These are phyloP conservation scores for Drosophila pegasa DNA, from an alignment of 2,888 invertebrate genomes.

Conservation along the genomic window DNA sequence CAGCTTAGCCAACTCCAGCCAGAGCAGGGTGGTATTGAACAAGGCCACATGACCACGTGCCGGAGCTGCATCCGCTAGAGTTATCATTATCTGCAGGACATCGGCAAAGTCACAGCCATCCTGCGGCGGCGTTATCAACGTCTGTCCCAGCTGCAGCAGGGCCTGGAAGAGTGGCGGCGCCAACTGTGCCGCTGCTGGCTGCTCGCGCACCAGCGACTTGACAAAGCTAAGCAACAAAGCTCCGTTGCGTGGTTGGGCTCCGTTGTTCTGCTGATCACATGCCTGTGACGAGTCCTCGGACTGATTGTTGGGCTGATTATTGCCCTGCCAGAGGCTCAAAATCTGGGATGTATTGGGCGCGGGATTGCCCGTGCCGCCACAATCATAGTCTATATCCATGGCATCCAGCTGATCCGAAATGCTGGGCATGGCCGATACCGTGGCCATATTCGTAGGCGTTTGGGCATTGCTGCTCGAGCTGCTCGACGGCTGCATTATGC, in stretches of 20 bases:
- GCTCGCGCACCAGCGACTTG: slow-evolving; percentile 90
- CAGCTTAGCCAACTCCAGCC: slow-evolving; percentile 90
- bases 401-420: slow-evolving; percentile 84
- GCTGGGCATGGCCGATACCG: slow-evolving; percentile 84
- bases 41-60: slow-evolving; percentile 90
- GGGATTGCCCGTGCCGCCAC: slow-evolving; percentile 64
- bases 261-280: slow-evolving; percentile 70
- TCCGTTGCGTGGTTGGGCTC: slow-evolving; percentile 87
- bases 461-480: slow-evolving; percentile 86
- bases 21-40: slow-evolving; percentile 91
- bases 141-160: slow-evolving; percentile 90
- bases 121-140: slow-evolving; percentile 87
- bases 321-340: slow-evolving; percentile 82
- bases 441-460: slow-evolving; percentile 86
- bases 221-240: slow-evolving; percentile 89
- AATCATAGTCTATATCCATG: slow-evolving; percentile 85
- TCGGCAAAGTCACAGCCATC: slow-evolving; percentile 92
- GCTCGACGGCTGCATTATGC: slow-evolving; percentile 82
- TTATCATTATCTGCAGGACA: slow-evolving; percentile 91
- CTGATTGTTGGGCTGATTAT: slow-evolving; percentile 85
- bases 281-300: slow-evolving; percentile 83
- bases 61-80: slow-evolving; percentile 93
- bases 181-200: slow-evolving; percentile 74
- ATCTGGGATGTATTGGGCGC: slow-evolving; percentile 64
- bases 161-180: slow-evolving; percentile 88